These are phyloP conservation scores for Aptenodytes forsteri DNA, from an alignment of 2,113 vertebrate genomes.

Conservation along the genomic window DNA sequence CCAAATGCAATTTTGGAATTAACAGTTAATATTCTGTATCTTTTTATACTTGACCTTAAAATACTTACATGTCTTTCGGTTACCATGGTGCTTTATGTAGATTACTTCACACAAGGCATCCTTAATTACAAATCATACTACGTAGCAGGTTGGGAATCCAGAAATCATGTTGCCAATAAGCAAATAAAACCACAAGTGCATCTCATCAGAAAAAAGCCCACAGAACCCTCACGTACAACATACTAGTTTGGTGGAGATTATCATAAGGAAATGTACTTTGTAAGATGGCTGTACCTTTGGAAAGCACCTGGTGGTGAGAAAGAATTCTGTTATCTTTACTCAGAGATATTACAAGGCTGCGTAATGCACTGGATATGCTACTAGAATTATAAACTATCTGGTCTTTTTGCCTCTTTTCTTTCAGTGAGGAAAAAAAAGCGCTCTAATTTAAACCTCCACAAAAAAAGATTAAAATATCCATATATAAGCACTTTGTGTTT, in stretches of 20 bases:
- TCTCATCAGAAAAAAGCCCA: not conserved
- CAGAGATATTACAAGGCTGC: not conserved
- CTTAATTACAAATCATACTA: not conserved
- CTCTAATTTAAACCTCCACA: not conserved
- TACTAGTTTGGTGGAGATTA: not conserved
- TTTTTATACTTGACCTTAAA: constrained; percentile 26
- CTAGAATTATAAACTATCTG: not conserved
- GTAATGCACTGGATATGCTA: not conserved
- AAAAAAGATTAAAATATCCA: not conserved
- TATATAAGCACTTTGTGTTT: not conserved
- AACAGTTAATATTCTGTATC: not conserved
- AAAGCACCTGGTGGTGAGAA: not conserved
- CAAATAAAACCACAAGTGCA: not conserved
- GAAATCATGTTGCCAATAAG: not conserved
- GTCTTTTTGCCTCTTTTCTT: not conserved
- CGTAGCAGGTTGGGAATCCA: not conserved
- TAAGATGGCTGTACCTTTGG: not conserved
- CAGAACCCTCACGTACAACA: not conserved
- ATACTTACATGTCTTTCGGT: not conserved
- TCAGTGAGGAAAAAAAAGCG: not conserved
- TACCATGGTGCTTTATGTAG: not conserved
- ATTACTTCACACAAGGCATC: not conserved
- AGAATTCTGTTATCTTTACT: not conserved
- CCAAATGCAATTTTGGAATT: not conserved
- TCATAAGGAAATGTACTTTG: not conserved